Evolutionary conservation across 2,888 invertebrate genomes (phyloP), one percentile per base, ranked within the genome.

Genomic region (Lomographa bimaculata): DNA sequence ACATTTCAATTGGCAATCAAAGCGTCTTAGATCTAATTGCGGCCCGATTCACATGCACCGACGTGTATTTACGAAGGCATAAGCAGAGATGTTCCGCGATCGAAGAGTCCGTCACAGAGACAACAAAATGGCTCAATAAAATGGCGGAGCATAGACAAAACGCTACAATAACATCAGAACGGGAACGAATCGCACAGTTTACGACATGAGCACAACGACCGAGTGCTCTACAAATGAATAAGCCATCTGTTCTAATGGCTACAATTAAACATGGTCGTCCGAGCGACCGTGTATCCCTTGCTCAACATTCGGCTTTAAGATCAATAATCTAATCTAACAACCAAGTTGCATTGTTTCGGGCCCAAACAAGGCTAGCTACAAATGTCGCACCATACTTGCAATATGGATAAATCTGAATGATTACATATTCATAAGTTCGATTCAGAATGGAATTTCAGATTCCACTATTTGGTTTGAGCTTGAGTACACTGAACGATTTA

Each of bases 181-280:
- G 80, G 79, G 85, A 86, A 86, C 86, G 81, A 83, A 89, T 86
- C 79, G 79, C 80, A 21, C 77, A 84, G 84, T 87, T 87, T 87
- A 87, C 87, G 87, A 89, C 85, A 79, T 74, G 79, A 82, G 77
- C 80, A 73, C 84, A 79, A 80, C 84, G 84, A 80, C 79, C 86
- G 83, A 84, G 66, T 87, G 86, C 82, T 87, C 86, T 87, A 89
- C 87, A 87, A 87, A 87, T 89, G 89, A 87, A 87, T 87, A 89
- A 87, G 89, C 87, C 86, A 89, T 89, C 87, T 86, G 86, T 79
- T 82, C 85, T 86, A 87, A 89, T 89, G 79, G 89, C 72, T 66
- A 77, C 87, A 87, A 87, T 89, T 87, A 89, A 89, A 86, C 86
- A 85, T 80, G 81, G 75, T 77, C 74, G 79, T 75, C 71, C 69